Conservation (phyloP, 1,140 invertebrate species). For the Nephotettix cincticeps region DNA sequence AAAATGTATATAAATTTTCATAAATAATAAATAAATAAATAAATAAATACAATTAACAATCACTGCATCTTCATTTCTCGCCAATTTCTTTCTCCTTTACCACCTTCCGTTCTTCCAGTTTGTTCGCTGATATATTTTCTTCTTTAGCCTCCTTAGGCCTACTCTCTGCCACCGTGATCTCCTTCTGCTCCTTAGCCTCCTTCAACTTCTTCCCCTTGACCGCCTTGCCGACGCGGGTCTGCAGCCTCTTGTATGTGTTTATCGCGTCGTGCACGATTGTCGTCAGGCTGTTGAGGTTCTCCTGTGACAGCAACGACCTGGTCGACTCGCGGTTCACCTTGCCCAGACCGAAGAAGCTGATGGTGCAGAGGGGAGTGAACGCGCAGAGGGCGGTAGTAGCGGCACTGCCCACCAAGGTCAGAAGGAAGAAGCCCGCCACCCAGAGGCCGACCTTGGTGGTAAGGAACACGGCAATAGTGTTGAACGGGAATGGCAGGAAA, state of each 20-base stretch:
- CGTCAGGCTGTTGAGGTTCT: constrained; percentile 58
- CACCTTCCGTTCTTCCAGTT: not conserved
- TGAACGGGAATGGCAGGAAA: constrained; percentile 32
- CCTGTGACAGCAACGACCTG: constrained; percentile 48
- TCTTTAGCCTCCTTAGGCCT: not conserved
- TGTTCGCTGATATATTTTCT: not conserved
- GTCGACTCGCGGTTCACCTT: constrained; percentile 46
- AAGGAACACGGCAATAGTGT: constrained; percentile 41
- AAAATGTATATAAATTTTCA: no score
- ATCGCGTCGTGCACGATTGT: constrained; percentile 62
- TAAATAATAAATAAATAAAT: no score
- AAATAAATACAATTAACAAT: no score
- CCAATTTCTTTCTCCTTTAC: not conserved
- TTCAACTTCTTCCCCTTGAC: not conserved
- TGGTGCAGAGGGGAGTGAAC: constrained; percentile 63
- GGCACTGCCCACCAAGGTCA: constrained; percentile 45
- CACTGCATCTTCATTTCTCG: no score
- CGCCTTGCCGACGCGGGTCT: constrained; percentile 37
- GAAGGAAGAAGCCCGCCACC: constrained; percentile 53
- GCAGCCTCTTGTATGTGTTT: constrained; percentile 60
- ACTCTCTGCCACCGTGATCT: not conserved
- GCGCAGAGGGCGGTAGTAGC: constrained; percentile 60
- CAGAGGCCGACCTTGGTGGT: constrained; percentile 54
- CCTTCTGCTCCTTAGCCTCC: not conserved
- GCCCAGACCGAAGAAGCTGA: constrained; percentile 55